Evolutionary conservation across 2,797 vertebrate genomes (phyloP).

Genomic region (Cygnus olor): DNA sequence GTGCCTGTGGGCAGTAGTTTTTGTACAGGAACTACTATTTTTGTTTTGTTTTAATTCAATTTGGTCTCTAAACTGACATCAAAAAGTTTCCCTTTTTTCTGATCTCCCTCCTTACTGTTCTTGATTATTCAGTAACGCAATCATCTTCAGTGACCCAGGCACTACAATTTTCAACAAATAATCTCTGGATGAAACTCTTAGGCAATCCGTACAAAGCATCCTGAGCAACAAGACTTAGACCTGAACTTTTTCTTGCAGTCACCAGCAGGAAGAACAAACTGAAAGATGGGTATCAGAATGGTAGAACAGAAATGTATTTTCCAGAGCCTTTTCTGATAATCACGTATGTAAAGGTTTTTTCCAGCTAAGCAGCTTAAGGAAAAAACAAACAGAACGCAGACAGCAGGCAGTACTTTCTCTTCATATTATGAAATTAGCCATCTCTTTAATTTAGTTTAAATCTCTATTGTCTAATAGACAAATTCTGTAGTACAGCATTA

Average conservation of each 20-base stretch:
- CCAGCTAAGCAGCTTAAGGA: neutral
- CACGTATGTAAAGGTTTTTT: neutral
- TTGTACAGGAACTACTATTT: neutral
- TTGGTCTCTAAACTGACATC: neutral
- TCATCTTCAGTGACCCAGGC: neutral
- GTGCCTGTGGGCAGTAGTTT: neutral
- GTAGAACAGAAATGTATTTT: neutral
- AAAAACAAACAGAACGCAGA: neutral
- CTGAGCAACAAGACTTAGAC: neutral
- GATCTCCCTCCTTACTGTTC: neutral
- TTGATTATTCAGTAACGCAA: neutral
- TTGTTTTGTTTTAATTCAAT: slow-evolving; percentile 26
- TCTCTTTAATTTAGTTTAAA: neutral
- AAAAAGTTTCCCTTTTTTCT: neutral
- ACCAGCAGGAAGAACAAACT: neutral
- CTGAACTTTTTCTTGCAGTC: neutral
- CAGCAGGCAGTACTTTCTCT: neutral
- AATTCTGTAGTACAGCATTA: neutral
- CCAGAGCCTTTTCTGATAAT: neutral
- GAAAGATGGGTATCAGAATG: neutral
- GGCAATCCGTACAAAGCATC: neutral
- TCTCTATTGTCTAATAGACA: neutral
- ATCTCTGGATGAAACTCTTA: neutral
- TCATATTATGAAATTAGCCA: neutral
- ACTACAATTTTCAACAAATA: neutral